A percentile compares a stretch with the other conserved stretches of the same genome.
Evolutionary conservation across 1,140 invertebrate species (phyloP).

Genomic region (Sycobia sp.): DNA sequence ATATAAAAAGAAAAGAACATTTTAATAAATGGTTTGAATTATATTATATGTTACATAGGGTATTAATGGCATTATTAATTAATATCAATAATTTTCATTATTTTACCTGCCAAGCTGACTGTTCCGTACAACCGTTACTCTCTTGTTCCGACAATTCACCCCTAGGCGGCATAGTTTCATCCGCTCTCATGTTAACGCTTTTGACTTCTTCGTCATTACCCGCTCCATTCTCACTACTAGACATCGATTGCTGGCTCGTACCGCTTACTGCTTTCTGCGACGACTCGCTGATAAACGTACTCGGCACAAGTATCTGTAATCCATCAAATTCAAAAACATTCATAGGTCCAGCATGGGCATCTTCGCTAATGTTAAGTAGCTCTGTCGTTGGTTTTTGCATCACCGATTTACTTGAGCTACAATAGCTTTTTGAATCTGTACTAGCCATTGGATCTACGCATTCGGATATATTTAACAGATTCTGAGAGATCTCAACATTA

Average conservation of each 20-base stretch:
- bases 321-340: conserved; percentile 62
- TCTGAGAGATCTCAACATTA: conserved; percentile 41
- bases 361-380: conserved; percentile 58
- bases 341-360: conserved; percentile 59
- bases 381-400: conserved; percentile 55
- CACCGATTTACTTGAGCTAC: conserved; percentile 42
- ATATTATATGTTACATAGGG: too few relatives aligned
- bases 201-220: conserved; percentile 66
- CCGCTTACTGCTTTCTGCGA: conserved; percentile 60
- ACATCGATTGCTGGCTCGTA: conserved; percentile 59
- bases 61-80: too few relatives aligned
- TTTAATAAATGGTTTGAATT: too few relatives aligned
- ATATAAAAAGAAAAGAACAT: too few relatives aligned
- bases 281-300: conserved; percentile 59
- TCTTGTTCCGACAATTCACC: conserved; percentile 83
- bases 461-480: conserved; percentile 50
- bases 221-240: conserved; percentile 62
- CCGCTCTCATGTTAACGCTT: conserved; percentile 76
- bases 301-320: conserved; percentile 59
- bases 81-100: too few relatives aligned
- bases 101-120: conserved; percentile 66
- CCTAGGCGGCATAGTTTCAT: conserved; percentile 82
- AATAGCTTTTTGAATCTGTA: conserved; percentile 51
- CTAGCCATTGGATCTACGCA: conserved; percentile 48
- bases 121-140: conserved; percentile 76